A percentile compares a stretch with the other conserved stretches of the same genome.
Conservation (phyloP, 35 echinoderm and acorn worm genomes). For the Apostichopus japonicus region DNA sequence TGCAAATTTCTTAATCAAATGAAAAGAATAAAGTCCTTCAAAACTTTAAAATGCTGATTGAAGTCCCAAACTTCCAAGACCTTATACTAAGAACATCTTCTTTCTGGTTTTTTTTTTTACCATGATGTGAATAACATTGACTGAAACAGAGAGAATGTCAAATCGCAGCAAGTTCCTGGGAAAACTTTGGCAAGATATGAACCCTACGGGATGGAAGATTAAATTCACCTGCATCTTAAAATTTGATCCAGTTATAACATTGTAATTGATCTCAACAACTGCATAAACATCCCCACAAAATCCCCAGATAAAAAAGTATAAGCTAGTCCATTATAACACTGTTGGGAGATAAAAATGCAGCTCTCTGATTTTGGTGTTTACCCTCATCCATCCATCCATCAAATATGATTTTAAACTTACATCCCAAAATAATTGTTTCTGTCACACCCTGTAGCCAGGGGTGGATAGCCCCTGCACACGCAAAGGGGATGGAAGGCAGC, state of each 20-base stretch:
- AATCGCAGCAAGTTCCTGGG: too few species aligned
- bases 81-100: too few species aligned
- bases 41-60: too few species aligned
- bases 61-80: too few species aligned
- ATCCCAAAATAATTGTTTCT: slow-evolving; percentile 35
- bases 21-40: too few species aligned
- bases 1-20: too few species aligned
- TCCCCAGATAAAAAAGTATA: not conserved
- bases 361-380: not conserved
- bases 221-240: not conserved
- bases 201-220: not conserved
- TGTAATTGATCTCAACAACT: not conserved
- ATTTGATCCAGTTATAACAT: not conserved
- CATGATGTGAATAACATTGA: too few species aligned
- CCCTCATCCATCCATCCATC: not conserved
- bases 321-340: not conserved
- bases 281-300: not conserved
- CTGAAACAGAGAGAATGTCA: too few species aligned
- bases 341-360: not conserved
- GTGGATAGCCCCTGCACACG: not conserved
- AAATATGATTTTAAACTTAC: not conserved
- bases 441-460: not conserved
- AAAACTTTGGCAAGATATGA: too few species aligned
- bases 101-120: too few species aligned
- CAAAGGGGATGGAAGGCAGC: not conserved